Conservation (phyloP, 2,888 invertebrate genomes). For the Tryphoninae sp. region DNA sequence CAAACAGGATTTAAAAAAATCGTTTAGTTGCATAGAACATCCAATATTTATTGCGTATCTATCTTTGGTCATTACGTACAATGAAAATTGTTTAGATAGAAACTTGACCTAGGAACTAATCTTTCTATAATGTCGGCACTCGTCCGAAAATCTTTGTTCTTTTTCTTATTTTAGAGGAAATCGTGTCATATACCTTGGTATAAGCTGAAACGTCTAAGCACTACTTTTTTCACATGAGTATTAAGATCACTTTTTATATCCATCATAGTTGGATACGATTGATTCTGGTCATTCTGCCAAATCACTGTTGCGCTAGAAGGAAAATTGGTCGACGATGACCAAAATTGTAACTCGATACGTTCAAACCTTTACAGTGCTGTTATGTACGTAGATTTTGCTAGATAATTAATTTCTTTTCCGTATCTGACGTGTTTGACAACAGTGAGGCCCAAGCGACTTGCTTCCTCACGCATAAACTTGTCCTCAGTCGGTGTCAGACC, state of each 20-base stretch:
- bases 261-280: too few species aligned
- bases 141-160: not conserved
- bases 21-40: not conserved
- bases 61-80: conserved; percentile 4
- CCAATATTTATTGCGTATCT: not conserved
- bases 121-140: not conserved
- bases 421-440: conserved; percentile 75
- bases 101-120: conserved; percentile 18
- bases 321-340: not conserved
- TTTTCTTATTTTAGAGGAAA: not conserved
- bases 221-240: too few species aligned
- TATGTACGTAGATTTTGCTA: conserved; percentile 61
- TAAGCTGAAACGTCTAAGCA: too few species aligned
- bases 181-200: not conserved
- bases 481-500: conserved; percentile 82
- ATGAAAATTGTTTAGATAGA: conserved; percentile 13
- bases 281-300: not conserved
- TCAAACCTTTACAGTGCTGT: conserved; percentile 3
- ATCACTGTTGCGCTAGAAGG: not conserved
- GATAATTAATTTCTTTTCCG: conserved; percentile 70
- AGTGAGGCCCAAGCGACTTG: conserved; percentile 82
- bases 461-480: conserved; percentile 81
- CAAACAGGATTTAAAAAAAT: not conserved
- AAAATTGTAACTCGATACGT: not conserved
- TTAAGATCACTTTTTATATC: too few species aligned